Evolutionary conservation across 2,113 vertebrate genomes (phyloP).

Genomic region (Opisthocomus hoazin): DNA sequence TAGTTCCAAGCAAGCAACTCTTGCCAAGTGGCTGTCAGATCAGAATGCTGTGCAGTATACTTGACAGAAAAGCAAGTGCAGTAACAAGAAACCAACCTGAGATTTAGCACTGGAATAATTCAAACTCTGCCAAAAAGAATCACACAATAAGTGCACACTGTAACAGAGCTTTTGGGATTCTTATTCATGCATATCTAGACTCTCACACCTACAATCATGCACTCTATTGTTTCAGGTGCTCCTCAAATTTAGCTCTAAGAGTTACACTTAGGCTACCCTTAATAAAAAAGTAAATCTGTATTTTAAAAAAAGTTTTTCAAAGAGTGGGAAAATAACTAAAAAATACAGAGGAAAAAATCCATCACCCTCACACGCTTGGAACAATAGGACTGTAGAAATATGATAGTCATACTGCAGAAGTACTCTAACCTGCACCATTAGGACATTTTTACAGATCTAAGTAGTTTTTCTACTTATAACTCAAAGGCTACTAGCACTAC

Average conservation of each 20-base stretch:
- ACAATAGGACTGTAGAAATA: not conserved
- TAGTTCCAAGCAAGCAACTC: not conserved
- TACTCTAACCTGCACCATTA: not conserved
- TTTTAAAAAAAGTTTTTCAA: too few relatives aligned
- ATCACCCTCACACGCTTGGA: not conserved
- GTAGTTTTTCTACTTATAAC: not conserved
- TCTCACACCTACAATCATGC: not conserved
- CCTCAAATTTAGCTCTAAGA: not conserved
- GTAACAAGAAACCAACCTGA: not conserved
- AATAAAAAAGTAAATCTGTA: not conserved
- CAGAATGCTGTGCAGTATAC: not conserved
- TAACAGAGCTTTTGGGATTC: not conserved
- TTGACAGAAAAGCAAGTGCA: not conserved
- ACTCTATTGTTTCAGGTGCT: not conserved
- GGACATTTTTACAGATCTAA: not conserved
- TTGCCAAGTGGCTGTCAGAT: slow-evolving; percentile 8
- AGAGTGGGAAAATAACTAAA: not conserved
- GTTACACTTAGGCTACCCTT: not conserved
- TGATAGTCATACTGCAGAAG: not conserved
- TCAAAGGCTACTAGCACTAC: not conserved
- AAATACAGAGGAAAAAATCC: not conserved
- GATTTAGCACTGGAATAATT: not conserved
- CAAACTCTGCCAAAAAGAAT: not conserved
- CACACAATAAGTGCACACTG: not conserved
- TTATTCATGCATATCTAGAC: not conserved